Conservation (phyloP, 1,140 invertebrate species). For the Xylocopa sonorina region DNA sequence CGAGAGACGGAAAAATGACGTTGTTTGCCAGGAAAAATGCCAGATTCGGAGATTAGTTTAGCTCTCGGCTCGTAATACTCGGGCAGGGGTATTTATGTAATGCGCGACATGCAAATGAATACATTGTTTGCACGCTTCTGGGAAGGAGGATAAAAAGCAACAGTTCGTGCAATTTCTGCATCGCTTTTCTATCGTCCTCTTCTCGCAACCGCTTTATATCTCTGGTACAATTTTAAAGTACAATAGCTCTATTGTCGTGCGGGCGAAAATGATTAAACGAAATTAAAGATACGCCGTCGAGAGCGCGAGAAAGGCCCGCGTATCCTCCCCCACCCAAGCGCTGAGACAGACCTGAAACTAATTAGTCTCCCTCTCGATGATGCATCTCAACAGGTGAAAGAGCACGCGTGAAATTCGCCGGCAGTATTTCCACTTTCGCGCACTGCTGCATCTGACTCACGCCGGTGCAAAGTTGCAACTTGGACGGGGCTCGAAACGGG, state of each 20-base stretch:
- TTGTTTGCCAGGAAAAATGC: not conserved
- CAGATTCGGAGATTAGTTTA: constrained; percentile 20
- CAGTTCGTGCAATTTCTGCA: not conserved
- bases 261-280: too few relatives aligned
- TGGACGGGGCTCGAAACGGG: not conserved
- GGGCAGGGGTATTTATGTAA: constrained; percentile 27
- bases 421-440: constrained; percentile 26
- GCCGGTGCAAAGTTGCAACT: constrained; percentile 16
- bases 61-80: constrained; percentile 1
- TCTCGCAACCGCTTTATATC: too few relatives aligned
- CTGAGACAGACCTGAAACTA: not conserved
- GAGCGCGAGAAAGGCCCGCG: too few relatives aligned
- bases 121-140: constrained; percentile 35
- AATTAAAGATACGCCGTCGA: too few relatives aligned
- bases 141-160: constrained; percentile 5
- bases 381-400: constrained; percentile 38
- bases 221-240: too few relatives aligned
- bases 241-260: too few relatives aligned
- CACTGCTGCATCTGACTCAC: constrained; percentile 30
- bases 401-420: constrained; percentile 33
- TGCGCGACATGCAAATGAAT: constrained; percentile 36
- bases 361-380: not conserved
- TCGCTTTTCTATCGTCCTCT: too few relatives aligned
- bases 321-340: too few relatives aligned
- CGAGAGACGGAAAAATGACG: constrained; percentile 4